Evolutionary conservation across 30 jellyfish, hydroid and myxozoan genomes (phyloP).

Genomic region (Nemopilema nomurai): DNA sequence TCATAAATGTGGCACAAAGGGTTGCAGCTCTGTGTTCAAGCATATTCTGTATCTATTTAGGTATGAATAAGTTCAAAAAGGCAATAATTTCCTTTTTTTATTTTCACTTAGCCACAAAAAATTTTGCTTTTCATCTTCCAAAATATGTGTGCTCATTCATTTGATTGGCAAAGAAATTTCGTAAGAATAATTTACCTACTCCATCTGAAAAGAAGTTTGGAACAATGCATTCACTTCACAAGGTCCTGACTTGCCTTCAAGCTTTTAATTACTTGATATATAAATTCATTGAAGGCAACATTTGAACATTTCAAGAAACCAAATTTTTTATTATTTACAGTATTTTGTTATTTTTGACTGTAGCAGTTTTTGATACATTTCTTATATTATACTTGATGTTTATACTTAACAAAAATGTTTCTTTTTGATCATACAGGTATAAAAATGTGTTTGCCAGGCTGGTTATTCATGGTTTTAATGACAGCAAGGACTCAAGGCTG

Average conservation of each 20-base stretch:
- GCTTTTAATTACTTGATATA: no score
- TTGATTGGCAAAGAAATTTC: neutral
- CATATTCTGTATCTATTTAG: slow-evolving; percentile 89
- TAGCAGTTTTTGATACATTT: no score
- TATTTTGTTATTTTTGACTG: no score
- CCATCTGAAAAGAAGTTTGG: no score
- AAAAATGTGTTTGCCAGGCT: slow-evolving; percentile 86
- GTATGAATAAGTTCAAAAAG: slow-evolving; percentile 28
- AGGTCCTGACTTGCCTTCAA: no score
- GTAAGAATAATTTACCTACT: no score
- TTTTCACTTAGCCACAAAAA: neutral
- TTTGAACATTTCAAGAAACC: no score
- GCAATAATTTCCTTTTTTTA: neutral
- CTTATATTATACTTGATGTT: neutral
- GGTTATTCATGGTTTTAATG: slow-evolving; percentile 88
- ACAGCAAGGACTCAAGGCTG: slow-evolving; percentile 88
- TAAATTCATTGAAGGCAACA: no score
- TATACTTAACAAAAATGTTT: no score
- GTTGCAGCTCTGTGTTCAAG: slow-evolving; percentile 82
- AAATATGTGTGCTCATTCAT: neutral
- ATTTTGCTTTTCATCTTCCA: neutral
- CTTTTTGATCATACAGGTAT: slow-evolving; percentile 50
- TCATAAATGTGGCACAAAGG: slow-evolving; percentile 65
- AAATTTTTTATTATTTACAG: no score
- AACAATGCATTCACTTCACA: no score